Conservation (phyloP, 1,140 invertebrate species). For the Drosophila azteca region DNA sequence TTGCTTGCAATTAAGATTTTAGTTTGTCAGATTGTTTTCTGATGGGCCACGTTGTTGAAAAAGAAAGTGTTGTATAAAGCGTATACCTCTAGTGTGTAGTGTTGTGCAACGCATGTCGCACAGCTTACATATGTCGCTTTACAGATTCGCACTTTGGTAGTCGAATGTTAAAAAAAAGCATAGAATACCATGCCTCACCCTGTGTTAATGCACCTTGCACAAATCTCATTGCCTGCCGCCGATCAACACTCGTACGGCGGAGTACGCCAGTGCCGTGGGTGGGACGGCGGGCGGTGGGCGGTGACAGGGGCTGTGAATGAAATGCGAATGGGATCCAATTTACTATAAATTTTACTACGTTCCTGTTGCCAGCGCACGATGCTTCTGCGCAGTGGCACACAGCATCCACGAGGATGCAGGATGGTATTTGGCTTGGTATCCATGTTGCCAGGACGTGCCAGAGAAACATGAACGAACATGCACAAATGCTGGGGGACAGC, state of each 20-base stretch:
- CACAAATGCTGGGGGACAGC: conserved; percentile 58
- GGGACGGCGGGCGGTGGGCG: background rate
- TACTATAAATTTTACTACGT: conserved; percentile 72
- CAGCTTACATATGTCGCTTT: too few species aligned
- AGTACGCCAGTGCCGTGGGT: too few species aligned
- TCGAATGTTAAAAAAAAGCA: too few species aligned
- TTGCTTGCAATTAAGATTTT: too few species aligned
- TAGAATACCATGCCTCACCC: background rate
- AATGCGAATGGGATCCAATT: conserved; percentile 69
- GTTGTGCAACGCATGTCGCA: background rate
- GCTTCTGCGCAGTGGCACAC: conserved; percentile 59
- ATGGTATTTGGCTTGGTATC: background rate
- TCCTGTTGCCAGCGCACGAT: conserved; percentile 38
- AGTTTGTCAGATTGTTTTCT: too few species aligned
- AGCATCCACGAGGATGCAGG: conserved; percentile 64
- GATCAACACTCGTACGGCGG: too few species aligned
- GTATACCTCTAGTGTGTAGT: too few species aligned
- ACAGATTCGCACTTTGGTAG: too few species aligned
- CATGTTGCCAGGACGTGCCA: conserved; percentile 1
- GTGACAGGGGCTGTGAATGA: conserved; percentile 52
- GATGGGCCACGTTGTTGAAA: too few species aligned
- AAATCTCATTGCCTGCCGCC: too few species aligned
- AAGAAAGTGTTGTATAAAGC: too few species aligned
- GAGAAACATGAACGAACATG: conserved; percentile 48
- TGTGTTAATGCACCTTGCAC: too few species aligned